Evolutionary conservation across 2,888 invertebrate genomes (phyloP), one percentile per base, ranked within the genome.

Genomic region (Sesamia inferens): DNA sequence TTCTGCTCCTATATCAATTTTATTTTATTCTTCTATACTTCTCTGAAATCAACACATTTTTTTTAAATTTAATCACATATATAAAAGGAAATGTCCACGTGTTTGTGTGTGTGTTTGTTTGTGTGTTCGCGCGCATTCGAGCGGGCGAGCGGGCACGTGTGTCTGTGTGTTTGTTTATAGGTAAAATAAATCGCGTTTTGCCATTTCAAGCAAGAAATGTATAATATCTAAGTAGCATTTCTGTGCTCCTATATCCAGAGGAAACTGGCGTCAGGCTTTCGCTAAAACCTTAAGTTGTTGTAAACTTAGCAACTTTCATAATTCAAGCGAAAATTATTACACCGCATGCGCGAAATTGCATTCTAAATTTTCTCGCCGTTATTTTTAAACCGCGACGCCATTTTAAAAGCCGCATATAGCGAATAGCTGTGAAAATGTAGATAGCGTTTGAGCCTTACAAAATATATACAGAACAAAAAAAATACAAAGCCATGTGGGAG

Each of bases 361-460:
- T 83, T 83, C 63, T 71, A 83, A 71, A 80, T 63, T 47, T 55
- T 69, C n/a, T 19, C 7, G n/a, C 22, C 14, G 44, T 59, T 58
- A 47, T 67, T 74, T 67, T 67, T 61, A 14, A 48, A 74, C 31
- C n/a, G 22, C 62, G 5, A 11, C 81, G 63, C 84, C n/a, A 10
- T 57, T 81, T 86, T 81, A 55, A 70, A 48, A 69, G 71, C 75
- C 70, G 8, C 69, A 54, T 47, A 58, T 68, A 47, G 22, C 13
- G 55, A 68, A 77, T 76, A 74, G 73, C 78, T 84, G 86, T 71
- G 85, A 86, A 86, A 84, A 84, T 74, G 68, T 71, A 66, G 87
- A 86, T 84, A 84, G 71, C 73, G 65, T 75, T 76, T 71, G 66
- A 74, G 57, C 82, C 73, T 13, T 68, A 59, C 39, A 61, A 84